Conservation (phyloP, 1,140 invertebrate species). For the Ips nitidus region DNA sequence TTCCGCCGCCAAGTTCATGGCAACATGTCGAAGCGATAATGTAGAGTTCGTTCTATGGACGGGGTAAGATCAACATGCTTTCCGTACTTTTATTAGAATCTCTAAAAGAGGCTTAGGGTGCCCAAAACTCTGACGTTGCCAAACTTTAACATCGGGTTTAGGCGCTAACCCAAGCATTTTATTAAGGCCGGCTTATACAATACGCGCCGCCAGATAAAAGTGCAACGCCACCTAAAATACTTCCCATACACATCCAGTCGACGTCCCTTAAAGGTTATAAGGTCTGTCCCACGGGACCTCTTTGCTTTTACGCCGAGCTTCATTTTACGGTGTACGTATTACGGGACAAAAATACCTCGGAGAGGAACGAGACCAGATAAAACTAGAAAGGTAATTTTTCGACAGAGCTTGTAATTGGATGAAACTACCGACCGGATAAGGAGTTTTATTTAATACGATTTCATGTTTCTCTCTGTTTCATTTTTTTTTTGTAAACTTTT, state of each 20-base stretch:
- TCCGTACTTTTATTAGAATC: too few species aligned
- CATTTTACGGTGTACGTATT: slow-evolving; percentile 24
- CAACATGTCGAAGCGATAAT: slow-evolving; percentile 72
- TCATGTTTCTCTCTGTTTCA: slow-evolving; percentile 1
- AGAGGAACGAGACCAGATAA: slow-evolving; percentile 21
- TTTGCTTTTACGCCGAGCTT: slow-evolving; percentile 25
- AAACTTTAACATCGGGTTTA: too few species aligned
- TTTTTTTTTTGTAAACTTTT: not conserved
- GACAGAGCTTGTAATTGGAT: slow-evolving; percentile 14
- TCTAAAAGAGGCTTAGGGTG: too few species aligned
- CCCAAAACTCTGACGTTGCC: too few species aligned
- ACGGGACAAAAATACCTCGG: slow-evolving; percentile 16
- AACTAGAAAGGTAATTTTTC: slow-evolving; percentile 20
- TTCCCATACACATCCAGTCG: slow-evolving; percentile 1
- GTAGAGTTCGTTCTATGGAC: slow-evolving; percentile 95
- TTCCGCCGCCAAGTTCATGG: slow-evolving; percentile 82
- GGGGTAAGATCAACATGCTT: slow-evolving; percentile 63
- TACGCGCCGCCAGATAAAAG: slow-evolving; percentile 1
- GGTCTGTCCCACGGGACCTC: slow-evolving; percentile 6
- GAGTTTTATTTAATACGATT: slow-evolving; percentile 11
- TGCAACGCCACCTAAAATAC: slow-evolving; percentile 13
- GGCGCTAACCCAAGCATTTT: too few species aligned
- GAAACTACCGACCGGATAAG: slow-evolving; percentile 11
- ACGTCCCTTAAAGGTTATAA: slow-evolving; percentile 20
- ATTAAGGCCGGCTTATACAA: too few species aligned